Percentiles rank a stretch among this genome's conserved stretches.
Conservation (phyloP, 2,113 vertebrate species). For the Gambusia holbrooki region DNA sequence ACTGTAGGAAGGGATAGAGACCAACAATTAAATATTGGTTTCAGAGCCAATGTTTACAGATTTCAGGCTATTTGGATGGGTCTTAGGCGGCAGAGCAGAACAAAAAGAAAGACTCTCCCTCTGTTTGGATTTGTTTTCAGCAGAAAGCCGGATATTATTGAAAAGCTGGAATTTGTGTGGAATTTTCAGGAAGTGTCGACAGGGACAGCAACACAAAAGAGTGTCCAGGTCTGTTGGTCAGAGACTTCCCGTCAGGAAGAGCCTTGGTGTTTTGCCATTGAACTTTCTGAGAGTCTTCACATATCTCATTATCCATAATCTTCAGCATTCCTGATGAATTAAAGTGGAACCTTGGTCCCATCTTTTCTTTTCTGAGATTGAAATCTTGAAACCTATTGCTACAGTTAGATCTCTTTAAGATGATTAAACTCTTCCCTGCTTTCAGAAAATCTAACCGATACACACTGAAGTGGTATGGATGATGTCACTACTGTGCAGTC, state of each 20-base stretch:
- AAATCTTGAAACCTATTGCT: not conserved
- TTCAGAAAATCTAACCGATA: not conserved
- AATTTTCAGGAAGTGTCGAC: slow-evolving; percentile 73
- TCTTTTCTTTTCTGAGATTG: not conserved
- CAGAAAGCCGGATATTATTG: slow-evolving; percentile 44
- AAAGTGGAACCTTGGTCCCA: not conserved
- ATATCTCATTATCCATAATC: not conserved
- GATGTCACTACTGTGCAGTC: not conserved
- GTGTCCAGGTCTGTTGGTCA: slow-evolving; percentile 25
- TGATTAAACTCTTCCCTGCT: not conserved
- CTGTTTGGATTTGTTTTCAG: not conserved
- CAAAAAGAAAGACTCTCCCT: not conserved
- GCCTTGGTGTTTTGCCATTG: slow-evolving; percentile 13
- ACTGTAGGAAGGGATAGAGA: no score
- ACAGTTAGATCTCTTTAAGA: not conserved
- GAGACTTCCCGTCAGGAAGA: slow-evolving; percentile 56
- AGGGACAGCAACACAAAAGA: slow-evolving; percentile 34
- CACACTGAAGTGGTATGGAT: not conserved
- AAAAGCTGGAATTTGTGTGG: slow-evolving; percentile 67
- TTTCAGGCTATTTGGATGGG: not conserved
- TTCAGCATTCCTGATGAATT: not conserved
- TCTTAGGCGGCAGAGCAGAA: not conserved
- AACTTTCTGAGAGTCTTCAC: not conserved
- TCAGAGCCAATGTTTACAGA: not conserved
- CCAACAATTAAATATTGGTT: not conserved